Evolutionary conservation across 1,140 invertebrate genomes (phyloP).

Genomic region (Drosophila guanche): DNA sequence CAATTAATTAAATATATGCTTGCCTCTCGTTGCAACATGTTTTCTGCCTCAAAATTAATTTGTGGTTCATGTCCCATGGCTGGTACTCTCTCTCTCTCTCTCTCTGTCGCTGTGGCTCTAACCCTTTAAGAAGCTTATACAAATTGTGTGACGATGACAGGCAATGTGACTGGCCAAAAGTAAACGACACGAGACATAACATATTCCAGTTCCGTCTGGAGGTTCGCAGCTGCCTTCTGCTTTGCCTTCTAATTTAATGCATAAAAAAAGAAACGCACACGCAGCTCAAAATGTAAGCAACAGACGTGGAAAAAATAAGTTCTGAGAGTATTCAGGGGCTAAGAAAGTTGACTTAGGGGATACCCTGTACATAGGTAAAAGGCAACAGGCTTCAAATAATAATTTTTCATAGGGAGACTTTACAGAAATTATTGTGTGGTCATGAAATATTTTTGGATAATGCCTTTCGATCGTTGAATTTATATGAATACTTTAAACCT

Average conservation of each 20-base stretch:
- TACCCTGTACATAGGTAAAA: slow-evolving; percentile 20
- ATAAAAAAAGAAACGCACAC: slow-evolving; percentile 59
- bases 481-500: too few species aligned
- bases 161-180: slow-evolving; percentile 28
- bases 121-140: slow-evolving; percentile 57
- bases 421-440: not conserved
- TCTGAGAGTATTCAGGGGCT: not conserved
- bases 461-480: too few species aligned
- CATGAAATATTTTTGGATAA: too few species aligned
- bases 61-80: slow-evolving; percentile 21
- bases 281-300: slow-evolving; percentile 43
- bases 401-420: too few species aligned
- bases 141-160: slow-evolving; percentile 41
- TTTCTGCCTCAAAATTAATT: slow-evolving; percentile 54
- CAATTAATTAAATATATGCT: slow-evolving; percentile 61
- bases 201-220: slow-evolving; percentile 31
- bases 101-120: slow-evolving; percentile 25
- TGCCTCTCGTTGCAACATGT: slow-evolving; percentile 46
- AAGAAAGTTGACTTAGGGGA: not conserved
- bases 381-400: not conserved
- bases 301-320: slow-evolving; percentile 28
- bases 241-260: slow-evolving; percentile 71
- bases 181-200: slow-evolving; percentile 23
- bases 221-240: not conserved
- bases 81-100: slow-evolving; percentile 17